phyloP scores from a whole-genome alignment of 2,888 invertebrate genomes.

The Melieria omissa region DNA sequence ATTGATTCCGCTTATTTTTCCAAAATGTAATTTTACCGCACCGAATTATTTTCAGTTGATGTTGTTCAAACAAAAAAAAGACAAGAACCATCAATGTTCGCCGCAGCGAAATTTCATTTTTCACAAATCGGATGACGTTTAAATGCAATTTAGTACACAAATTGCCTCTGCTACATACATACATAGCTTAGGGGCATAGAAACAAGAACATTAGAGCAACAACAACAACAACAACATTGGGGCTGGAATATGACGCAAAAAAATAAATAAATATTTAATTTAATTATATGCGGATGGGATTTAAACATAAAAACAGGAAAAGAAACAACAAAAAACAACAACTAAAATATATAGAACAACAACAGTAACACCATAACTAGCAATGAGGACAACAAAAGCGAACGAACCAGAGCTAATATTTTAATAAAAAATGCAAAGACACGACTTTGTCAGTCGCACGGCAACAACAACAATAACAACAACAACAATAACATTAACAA shows the following conservation, averaged over 20 bases:
- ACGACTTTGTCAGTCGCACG: conserved; percentile 44
- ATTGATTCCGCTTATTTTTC: too few species aligned
- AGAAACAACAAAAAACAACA: conserved; percentile 16
- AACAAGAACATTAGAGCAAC: not conserved
- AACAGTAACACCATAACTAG: conserved; percentile 12
- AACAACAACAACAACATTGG: not conserved
- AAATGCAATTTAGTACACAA: not conserved
- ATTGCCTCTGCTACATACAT: not conserved
- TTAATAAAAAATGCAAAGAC: conserved; percentile 57
- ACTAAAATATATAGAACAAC: too few species aligned
- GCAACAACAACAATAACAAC: conserved; percentile 20
- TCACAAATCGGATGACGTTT: not conserved
- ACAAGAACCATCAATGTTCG: too few species aligned
- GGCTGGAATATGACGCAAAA: conserved; percentile 39
- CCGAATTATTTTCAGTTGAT: too few species aligned
- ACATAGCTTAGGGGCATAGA: not conserved
- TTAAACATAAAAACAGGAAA: not conserved
- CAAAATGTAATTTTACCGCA: too few species aligned
- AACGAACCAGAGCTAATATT: conserved; percentile 47
- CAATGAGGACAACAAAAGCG: conserved; percentile 36
- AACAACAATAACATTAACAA: conserved; percentile 25
- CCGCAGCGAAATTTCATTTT: too few species aligned
- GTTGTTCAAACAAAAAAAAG: too few species aligned
- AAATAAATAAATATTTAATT: conserved; percentile 60
- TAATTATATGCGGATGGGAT: conserved; percentile 49